Percentiles rank a stretch among this genome's conserved stretches.
These are phyloP conservation scores for Promerops cafer DNA, from an alignment of 2,113 vertebrate genomes.

Conservation along the genomic window DNA sequence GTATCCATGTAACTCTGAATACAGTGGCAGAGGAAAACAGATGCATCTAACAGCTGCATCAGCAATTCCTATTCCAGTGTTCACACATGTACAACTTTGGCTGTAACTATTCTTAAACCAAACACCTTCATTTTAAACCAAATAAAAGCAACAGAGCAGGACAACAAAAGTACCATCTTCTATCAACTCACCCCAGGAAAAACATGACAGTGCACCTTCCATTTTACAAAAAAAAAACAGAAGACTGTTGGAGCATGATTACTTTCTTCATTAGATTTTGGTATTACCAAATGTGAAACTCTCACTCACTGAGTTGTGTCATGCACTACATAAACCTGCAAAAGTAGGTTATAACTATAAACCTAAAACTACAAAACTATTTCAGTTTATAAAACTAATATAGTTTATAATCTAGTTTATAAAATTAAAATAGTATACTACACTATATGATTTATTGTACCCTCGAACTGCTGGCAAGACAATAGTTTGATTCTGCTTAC, in stretches of 20 bases:
- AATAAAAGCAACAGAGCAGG: neutral
- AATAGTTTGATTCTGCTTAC: neutral
- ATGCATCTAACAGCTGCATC: neutral
- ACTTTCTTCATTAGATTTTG: neutral
- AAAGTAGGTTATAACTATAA: neutral
- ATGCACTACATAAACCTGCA: neutral
- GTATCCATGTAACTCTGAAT: neutral
- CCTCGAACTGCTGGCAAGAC: neutral
- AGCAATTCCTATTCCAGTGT: neutral
- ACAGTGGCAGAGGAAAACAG: neutral
- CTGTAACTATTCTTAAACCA: neutral
- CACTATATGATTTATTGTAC: neutral
- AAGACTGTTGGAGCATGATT: neutral
- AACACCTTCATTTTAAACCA: neutral
- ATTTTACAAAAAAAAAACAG: neutral
- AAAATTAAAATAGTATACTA: neutral
- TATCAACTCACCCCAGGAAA: neutral
- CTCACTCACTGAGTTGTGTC: neutral
- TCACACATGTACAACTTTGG: neutral
- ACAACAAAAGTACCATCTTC: neutral
- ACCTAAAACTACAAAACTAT: neutral
- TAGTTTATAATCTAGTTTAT: neutral
- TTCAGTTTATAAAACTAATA: neutral
- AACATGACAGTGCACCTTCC: neutral
- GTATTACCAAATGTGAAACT: neutral